Base-by-base conservation (phyloP, 2,888 invertebrate genomes). In the Acronicta leporina region DNA sequence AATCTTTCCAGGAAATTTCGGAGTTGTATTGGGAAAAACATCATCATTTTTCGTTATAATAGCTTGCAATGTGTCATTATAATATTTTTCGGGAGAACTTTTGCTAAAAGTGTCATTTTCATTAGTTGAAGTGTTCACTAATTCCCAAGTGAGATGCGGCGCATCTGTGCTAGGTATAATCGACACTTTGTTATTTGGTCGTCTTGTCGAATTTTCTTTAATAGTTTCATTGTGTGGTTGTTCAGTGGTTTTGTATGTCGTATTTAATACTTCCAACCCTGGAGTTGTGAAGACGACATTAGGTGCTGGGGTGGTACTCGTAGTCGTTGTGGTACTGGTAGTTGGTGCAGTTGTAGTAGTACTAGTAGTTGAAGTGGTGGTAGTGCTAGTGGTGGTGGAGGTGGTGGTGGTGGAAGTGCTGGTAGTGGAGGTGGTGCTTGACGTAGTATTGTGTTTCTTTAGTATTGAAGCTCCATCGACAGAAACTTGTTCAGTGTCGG, bases 21-120 rank as follows among this genome's bases (percentile, higher is more conserved):
- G 92, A 16, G 94, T 94, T 9, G 94, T 92, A 58, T 90, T 93
- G 10, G 92, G 89, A 64, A 90, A 89, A 14, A 87, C 76, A 41
- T 90, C 93, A 70, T 94, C 92, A 81, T 96, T 95, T 83, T 95
- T 95, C 2, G 95, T 95, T 38, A 96, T 95, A 75, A 96, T 95
- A 3, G 96, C 96, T 82, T 96, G 96, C 45, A 96, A 86, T 0
- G 96, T 96, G 67, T 96, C 95, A 75, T 96, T 96, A 63, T 95
- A 96, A 65, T 95, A 94, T 82, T 94, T 95, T 72, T 95, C 93
- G 67, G 95, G 95, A 5, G 88, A 89, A 66, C 77, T 76, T 85
- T 93, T 94, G 63, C 64, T 86, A 51, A 80, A 82, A 1, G 90
- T 88, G 20, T 89, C 92, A 69, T 93, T 93, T 50, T 90, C 89